Percentiles rank a stretch among this genome's conserved stretches.
Evolutionary conservation across 2,888 invertebrate species (phyloP).

Genomic region (Aporophyla lueneburgensis): DNA sequence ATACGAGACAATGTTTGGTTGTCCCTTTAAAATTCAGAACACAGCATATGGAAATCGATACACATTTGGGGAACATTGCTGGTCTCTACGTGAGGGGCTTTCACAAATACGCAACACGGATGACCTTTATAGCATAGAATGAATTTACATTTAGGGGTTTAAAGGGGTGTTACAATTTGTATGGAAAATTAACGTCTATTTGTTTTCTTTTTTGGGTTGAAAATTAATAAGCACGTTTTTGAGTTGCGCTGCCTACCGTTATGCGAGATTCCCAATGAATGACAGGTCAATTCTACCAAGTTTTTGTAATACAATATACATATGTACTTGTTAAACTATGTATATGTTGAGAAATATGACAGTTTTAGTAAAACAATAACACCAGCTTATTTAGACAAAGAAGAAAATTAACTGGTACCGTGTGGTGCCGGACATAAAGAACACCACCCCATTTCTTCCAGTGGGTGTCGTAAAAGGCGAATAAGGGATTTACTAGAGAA

Average conservation of each 20-base stretch:
- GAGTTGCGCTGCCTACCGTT: not conserved
- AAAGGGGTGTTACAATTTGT: slow-evolving; percentile 43
- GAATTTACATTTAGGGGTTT: slow-evolving; percentile 56
- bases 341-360: too few species aligned
- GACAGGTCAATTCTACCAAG: rapidly evolving
- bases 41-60: slow-evolving; percentile 71
- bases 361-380: too few species aligned
- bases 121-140: slow-evolving; percentile 62
- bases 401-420: too few species aligned
- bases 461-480: too few species aligned
- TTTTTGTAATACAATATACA: not conserved
- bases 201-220: not conserved
- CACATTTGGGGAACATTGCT: slow-evolving; percentile 72
- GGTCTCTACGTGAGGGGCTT: slow-evolving; percentile 67
- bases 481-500: too few species aligned
- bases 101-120: slow-evolving; percentile 42
- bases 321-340: too few species aligned
- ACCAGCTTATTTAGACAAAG: too few species aligned
- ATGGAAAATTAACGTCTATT: slow-evolving; percentile 19
- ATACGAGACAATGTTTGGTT: slow-evolving; percentile 55
- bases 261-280: not conserved
- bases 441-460: too few species aligned
- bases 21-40: slow-evolving; percentile 68
- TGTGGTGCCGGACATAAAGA: too few species aligned
- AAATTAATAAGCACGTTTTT: not conserved